Evolutionary conservation across 2,888 invertebrate species (phyloP).

Genomic region (Troides helena): DNA sequence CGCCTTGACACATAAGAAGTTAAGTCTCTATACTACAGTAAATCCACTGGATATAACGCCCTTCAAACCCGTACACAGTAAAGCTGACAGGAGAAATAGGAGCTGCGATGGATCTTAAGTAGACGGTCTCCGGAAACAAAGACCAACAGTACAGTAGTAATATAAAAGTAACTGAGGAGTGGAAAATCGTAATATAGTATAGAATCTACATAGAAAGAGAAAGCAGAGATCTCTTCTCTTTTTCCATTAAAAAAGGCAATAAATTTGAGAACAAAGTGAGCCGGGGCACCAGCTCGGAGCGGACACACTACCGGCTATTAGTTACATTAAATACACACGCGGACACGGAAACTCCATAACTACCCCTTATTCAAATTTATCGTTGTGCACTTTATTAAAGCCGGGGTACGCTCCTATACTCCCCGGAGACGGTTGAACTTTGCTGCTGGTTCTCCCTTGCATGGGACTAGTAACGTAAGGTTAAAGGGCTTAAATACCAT

Average conservation of each 20-base stretch:
- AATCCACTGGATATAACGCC: no score
- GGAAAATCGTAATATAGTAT: no score
- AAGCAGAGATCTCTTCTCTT: neutral
- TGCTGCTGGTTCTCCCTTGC: constrained; percentile 49
- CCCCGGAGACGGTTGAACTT: constrained; percentile 51
- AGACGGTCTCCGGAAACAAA: no score
- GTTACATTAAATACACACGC: constrained; percentile 56
- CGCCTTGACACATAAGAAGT: no score
- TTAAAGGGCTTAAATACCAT: neutral
- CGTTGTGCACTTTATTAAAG: constrained; percentile 66
- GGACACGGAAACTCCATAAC: constrained; percentile 71
- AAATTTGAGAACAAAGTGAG: neutral
- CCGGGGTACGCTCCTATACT: constrained; percentile 45
- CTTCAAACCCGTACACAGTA: no score
- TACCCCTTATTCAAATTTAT: constrained; percentile 77
- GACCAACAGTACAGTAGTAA: no score
- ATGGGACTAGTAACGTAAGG: constrained; percentile 56
- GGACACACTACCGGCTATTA: constrained; percentile 43
- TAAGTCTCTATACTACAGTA: no score
- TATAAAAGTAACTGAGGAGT: no score
- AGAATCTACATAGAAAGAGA: no score
- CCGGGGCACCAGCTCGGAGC: neutral
- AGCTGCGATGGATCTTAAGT: no score
- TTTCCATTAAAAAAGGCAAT: neutral
- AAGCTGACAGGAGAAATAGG: no score